Evolutionary conservation across 2,113 vertebrate species (phyloP).

Genomic region (Polypterus bichir): DNA sequence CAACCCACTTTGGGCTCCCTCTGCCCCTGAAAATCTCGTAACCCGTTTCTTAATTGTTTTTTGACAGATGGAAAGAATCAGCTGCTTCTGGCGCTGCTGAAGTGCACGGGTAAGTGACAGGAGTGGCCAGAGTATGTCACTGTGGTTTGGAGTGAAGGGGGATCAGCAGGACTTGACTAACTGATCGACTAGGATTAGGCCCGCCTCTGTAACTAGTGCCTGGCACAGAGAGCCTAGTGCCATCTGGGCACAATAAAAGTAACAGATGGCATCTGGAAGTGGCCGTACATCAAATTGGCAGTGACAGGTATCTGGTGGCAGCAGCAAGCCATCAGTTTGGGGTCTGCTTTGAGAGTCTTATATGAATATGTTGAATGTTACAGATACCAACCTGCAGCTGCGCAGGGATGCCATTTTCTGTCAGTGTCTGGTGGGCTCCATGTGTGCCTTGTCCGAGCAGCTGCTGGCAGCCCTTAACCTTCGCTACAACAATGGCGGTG

Average conservation of each 20-base stretch:
- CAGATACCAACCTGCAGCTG: slow-evolving; percentile 84
- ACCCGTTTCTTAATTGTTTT: slow-evolving; percentile 11
- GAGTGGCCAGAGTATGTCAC: too few species aligned
- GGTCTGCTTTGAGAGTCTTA: background rate
- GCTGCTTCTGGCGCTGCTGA: slow-evolving; percentile 84
- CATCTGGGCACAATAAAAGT: too few species aligned
- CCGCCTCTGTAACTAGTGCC: too few species aligned
- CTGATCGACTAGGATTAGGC: too few species aligned
- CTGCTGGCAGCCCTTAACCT: slow-evolving; percentile 73
- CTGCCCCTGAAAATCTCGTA: background rate
- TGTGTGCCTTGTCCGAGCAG: slow-evolving; percentile 84
- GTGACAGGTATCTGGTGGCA: background rate
- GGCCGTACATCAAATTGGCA: background rate
- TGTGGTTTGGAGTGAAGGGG: too few species aligned
- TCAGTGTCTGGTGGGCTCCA: slow-evolving; percentile 74
- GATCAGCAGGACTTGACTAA: too few species aligned
- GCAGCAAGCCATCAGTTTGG: background rate
- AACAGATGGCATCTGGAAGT: too few species aligned
- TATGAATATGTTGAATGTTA: background rate
- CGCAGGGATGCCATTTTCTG: slow-evolving; percentile 85
- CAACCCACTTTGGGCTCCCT: background rate
- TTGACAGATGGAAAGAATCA: slow-evolving; percentile 90
- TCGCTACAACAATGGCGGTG: slow-evolving; percentile 86
- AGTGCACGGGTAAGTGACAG: slow-evolving; percentile 77
- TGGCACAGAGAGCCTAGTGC: too few species aligned